Evolutionary conservation across 2,888 invertebrate genomes (phyloP).

Genomic region (Lacanobia wlatinum): DNA sequence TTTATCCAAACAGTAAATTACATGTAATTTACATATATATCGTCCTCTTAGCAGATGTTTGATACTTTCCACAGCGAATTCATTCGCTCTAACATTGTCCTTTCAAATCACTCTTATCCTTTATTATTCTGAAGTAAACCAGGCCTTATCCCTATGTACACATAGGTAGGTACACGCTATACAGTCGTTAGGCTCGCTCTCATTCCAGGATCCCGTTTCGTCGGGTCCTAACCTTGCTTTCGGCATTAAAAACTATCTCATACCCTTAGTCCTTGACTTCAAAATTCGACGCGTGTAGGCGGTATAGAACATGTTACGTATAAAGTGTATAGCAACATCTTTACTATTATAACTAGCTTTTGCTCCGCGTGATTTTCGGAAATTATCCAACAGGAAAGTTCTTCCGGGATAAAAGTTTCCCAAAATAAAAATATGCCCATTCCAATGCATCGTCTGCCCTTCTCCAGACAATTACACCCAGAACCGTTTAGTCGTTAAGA

Average conservation of each 20-base stretch:
- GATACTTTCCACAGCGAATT: not conserved
- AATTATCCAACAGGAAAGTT: no score
- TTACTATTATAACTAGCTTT: no score
- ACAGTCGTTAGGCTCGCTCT: conserved; percentile 15
- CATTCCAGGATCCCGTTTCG: conserved; percentile 16
- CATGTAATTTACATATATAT: no score
- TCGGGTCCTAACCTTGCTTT: conserved; percentile 17
- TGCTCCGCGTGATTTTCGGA: no score
- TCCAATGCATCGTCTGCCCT: no score
- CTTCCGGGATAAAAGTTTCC: no score
- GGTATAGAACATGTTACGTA: not conserved
- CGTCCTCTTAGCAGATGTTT: not conserved
- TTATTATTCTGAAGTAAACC: conserved; percentile 18
- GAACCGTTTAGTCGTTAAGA: no score
- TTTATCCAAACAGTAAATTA: no score
- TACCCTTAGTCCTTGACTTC: conserved; percentile 29
- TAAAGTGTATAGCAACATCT: not conserved
- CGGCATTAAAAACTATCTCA: conserved; percentile 44
- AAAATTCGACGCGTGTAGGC: conserved; percentile 9
- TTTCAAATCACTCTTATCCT: conserved; percentile 13
- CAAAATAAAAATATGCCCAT: no score
- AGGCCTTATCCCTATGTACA: not conserved
- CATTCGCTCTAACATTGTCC: conserved; percentile 1
- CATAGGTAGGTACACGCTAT: not conserved
- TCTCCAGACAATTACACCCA: no score